These are phyloP conservation scores for Choreutis nemorana DNA, from an alignment of 2,888 invertebrate genomes.

Conservation along the genomic window DNA sequence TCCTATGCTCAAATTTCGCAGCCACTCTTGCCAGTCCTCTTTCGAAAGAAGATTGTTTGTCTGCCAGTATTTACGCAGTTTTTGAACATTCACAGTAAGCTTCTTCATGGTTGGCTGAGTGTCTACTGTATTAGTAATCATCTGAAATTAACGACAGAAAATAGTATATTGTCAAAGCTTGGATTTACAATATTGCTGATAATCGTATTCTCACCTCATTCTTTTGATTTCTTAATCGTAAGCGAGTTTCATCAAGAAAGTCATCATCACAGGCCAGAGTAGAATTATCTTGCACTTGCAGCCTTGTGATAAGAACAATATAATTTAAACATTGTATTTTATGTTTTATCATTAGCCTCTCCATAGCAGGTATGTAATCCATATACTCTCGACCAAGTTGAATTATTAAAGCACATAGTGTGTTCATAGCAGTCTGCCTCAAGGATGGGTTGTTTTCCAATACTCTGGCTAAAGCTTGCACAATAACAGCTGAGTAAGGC, in stretches of 20 bases:
- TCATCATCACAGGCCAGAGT: conserved; percentile 82
- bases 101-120: conserved; percentile 74
- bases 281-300: conserved; percentile 78
- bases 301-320: conserved; percentile 78
- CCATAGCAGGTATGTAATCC: conserved; percentile 93
- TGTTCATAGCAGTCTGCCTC: conserved; percentile 85
- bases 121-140: conserved; percentile 21
- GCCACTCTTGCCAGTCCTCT: conserved; percentile 99
- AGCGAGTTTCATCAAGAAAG: conserved; percentile 70
- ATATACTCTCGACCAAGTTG: conserved; percentile 92
- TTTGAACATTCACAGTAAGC: conserved; percentile 79
- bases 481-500: conserved; percentile 90
- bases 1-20: conserved; percentile 88
- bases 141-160: conserved; percentile 20
- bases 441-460: conserved; percentile 83
- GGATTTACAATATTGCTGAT: neutral
- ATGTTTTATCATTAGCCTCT: conserved; percentile 81
- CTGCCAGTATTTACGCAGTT: conserved; percentile 88
- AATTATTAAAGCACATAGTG: conserved; percentile 84
- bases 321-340: conserved; percentile 80
- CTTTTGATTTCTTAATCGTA: conserved; percentile 73
- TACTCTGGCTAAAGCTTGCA: conserved; percentile 90
- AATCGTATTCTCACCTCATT: conserved; percentile 64
- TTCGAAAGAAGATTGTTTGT: conserved; percentile 89
- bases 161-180: conserved; percentile 1